Conservation (phyloP, 1,140 invertebrate genomes). For the Gonioctena quinquepunctata region DNA sequence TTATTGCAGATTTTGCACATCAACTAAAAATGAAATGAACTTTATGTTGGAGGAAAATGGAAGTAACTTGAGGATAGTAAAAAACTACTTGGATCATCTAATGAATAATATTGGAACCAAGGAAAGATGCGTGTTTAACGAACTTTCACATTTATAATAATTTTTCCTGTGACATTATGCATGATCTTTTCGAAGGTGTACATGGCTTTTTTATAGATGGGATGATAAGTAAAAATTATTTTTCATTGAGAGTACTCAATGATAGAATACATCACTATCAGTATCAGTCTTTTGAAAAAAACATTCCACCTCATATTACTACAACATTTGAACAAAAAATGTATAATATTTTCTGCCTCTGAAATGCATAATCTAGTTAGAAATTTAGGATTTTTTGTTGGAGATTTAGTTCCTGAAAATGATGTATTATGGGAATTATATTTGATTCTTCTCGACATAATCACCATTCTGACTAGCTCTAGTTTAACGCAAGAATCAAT, state of each 20-base stretch:
- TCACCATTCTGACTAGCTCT: conserved; percentile 9
- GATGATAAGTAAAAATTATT: conserved; percentile 46
- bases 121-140: conserved; percentile 48
- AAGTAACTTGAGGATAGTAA: not conserved
- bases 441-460: conserved; percentile 21
- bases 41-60: not conserved
- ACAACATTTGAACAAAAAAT: conserved; percentile 21
- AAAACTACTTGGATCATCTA: not conserved
- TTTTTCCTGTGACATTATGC: conserved; percentile 51
- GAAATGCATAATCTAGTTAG: conserved; percentile 45
- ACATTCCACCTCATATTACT: conserved; percentile 20
- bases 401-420: conserved; percentile 39
- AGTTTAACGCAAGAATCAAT: conserved; percentile 11
- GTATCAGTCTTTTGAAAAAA: conserved; percentile 3
- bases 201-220: conserved; percentile 43
- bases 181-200: conserved; percentile 27
- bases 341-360: conserved; percentile 40
- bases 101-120: conserved; percentile 30
- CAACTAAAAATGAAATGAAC: conserved; percentile 5
- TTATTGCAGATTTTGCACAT: conserved; percentile 3
- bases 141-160: conserved; percentile 53
- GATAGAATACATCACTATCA: conserved; percentile 21
- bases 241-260: conserved; percentile 42
- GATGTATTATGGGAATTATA: conserved; percentile 38
- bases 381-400: conserved; percentile 45